phyloP scores from a whole-genome alignment of 2,113 vertebrate species.

The Limnothrissa miodon region DNA sequence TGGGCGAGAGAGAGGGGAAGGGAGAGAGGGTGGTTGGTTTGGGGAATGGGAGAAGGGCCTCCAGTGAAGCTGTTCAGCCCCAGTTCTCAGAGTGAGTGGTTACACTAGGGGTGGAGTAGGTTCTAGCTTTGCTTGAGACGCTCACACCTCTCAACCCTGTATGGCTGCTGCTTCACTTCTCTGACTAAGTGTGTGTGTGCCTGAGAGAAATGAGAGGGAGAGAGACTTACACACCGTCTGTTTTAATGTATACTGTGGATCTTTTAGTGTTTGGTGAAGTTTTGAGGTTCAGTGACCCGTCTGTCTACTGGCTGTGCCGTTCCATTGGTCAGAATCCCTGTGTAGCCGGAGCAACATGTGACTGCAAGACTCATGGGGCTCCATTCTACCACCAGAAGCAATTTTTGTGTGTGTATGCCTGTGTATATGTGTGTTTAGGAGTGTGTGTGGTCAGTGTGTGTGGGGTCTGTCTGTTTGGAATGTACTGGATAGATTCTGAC shows the following conservation, averaged over 20 bases:
- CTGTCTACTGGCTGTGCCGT: background rate
- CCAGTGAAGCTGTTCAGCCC: conserved; percentile 5
- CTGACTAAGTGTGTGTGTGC: background rate
- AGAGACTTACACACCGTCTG: background rate
- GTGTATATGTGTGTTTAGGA: background rate
- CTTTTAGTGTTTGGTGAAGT: background rate
- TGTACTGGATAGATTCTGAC: conserved; percentile 33
- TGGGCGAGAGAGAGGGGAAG: background rate
- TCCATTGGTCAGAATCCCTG: background rate
- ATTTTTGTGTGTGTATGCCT: background rate
- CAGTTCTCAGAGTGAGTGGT: background rate
- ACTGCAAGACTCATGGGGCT: background rate
- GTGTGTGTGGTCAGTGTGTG: conserved; percentile 29
- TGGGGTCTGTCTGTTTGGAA: conserved; percentile 11
- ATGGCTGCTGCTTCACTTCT: background rate
- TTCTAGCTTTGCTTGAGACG: background rate
- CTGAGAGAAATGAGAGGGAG: too few species aligned
- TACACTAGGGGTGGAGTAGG: background rate
- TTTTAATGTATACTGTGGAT: background rate
- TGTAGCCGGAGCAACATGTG: background rate
- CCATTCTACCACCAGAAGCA: background rate
- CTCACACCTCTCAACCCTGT: background rate
- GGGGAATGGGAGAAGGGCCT: background rate
- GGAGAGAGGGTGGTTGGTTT: background rate
- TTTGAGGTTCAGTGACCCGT: conserved; percentile 2